Evolutionary conservation across 2,797 vertebrate species (phyloP), one percentile per base, ranked within the genome.

Genomic region (Echeneis naucrates): DNA sequence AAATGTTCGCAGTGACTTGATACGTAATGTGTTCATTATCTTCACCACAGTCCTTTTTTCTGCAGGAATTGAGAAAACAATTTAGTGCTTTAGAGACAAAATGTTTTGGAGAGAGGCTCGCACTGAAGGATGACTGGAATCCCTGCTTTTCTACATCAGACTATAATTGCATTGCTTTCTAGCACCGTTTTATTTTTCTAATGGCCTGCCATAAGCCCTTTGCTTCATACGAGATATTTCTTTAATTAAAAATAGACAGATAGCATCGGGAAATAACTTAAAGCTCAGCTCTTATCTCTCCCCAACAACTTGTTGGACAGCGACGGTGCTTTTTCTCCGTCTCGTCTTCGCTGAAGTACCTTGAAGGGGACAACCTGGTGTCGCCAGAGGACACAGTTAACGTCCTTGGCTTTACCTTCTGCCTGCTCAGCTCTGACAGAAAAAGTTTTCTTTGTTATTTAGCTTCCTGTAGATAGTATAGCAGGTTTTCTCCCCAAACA

Each of bases 241-340:
- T 32, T 54, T 68, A 68, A 81, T 78, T 52, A 73, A 77, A 19
- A 55, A 80, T n/a, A 54, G 4, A 50, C 38, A 13, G 57, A 83
- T 76, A 68, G 42, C 21, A 70, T 70, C 50, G 33, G 56, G 13
- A 19, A 27, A 38, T n/a, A 69, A 50, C 7, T 37, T 50, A 57
- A 53, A 63, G 61, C 75, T 63, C 48, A 53, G 60, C 62, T 38
- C 35, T 67, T 72, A 51, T 65, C 54, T 17, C n/a, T 33, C 16
- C 2, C 27, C 16, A n/a, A 24, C 38, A 51, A 72, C 61, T 51
- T 62, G 40, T 67, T 54, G 58, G 65, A 38, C 6, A 5, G 38
- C 2, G 10, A 59, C 7, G 24, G 52, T 3, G 1, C 10, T 14
- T 68, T n/a, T 48, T 14, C 8, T 51, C 19, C 50, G 4, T 51